These are phyloP conservation scores for Microtus oregoni DNA, from an alignment of 2,113 vertebrate species.

Conservation along the genomic window DNA sequence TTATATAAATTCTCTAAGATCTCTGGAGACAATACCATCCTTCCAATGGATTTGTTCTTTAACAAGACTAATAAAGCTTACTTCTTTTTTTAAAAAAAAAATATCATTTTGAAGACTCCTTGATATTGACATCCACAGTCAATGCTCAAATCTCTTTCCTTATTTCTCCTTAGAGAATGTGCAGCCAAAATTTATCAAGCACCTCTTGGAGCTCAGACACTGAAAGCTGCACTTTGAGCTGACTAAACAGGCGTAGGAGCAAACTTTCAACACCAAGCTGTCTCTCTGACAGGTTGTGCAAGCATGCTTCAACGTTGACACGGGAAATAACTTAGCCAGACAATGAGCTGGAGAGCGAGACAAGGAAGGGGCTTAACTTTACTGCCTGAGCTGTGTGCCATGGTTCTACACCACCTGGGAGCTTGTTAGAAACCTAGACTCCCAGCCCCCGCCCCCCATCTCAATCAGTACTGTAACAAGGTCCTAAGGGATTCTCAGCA, in stretches of 20 bases:
- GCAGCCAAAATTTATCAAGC: constrained; percentile 9
- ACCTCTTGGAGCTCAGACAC: neutral
- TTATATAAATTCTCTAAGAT: constrained; percentile 31
- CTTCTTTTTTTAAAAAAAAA: neutral
- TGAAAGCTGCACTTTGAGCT: neutral
- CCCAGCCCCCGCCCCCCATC: neutral
- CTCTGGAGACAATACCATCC: neutral
- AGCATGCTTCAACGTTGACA: neutral
- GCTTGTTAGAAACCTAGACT: constrained; percentile 55
- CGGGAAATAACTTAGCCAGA: neutral
- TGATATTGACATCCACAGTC: neutral
- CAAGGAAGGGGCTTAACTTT: constrained; percentile 1
- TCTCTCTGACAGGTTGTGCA: neutral
- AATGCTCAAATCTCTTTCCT: neutral
- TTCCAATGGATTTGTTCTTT: constrained; percentile 24
- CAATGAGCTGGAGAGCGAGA: neutral
- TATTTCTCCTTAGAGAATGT: neutral
- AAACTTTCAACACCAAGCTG: neutral
- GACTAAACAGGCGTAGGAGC: neutral
- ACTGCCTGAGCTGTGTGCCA: neutral
- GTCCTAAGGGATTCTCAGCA: constrained; percentile 19
- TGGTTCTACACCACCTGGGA: neutral
- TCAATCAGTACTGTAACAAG: constrained; percentile 73
- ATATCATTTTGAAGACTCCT: constrained; percentile 11
- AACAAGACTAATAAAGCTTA: constrained; percentile 8